These are phyloP conservation scores for Egretta garzetta DNA, from an alignment of 2,113 vertebrate genomes.

Conservation along the genomic window DNA sequence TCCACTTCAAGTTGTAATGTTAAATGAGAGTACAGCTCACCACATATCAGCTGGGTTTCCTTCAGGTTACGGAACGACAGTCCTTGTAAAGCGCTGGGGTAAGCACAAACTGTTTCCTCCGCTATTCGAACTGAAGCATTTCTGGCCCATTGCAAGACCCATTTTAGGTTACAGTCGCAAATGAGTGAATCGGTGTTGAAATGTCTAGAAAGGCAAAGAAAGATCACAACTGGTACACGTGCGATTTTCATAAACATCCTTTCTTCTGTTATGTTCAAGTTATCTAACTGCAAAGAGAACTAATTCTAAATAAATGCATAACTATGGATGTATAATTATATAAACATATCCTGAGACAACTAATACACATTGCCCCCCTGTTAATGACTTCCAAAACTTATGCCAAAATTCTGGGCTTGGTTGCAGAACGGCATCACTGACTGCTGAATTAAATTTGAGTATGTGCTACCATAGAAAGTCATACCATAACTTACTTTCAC, in stretches of 20 bases:
- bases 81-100: slow-evolving; percentile 82
- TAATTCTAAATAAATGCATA: background rate
- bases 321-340: background rate
- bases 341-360: background rate
- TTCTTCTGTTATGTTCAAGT: background rate
- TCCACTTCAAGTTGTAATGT: background rate
- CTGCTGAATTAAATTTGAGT: background rate
- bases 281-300: background rate
- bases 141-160: slow-evolving; percentile 85
- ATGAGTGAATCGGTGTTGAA: slow-evolving; percentile 86
- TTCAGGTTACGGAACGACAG: slow-evolving; percentile 79
- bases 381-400: background rate
- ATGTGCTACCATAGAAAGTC: background rate
- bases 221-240: background rate
- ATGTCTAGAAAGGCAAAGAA: slow-evolving; percentile 74
- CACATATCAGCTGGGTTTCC: slow-evolving; percentile 85
- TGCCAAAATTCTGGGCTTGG: background rate
- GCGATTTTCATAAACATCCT: background rate
- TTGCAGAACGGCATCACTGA: background rate
- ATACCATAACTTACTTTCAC: background rate
- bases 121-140: slow-evolving; percentile 78
- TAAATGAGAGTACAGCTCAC: slow-evolving; percentile 67
- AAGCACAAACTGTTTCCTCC: slow-evolving; percentile 83
- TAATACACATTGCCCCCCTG: background rate
- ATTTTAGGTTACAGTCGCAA: slow-evolving; percentile 91